Conservation (phyloP, 2,797 vertebrate species). For the Decapterus maruadsi region DNA sequence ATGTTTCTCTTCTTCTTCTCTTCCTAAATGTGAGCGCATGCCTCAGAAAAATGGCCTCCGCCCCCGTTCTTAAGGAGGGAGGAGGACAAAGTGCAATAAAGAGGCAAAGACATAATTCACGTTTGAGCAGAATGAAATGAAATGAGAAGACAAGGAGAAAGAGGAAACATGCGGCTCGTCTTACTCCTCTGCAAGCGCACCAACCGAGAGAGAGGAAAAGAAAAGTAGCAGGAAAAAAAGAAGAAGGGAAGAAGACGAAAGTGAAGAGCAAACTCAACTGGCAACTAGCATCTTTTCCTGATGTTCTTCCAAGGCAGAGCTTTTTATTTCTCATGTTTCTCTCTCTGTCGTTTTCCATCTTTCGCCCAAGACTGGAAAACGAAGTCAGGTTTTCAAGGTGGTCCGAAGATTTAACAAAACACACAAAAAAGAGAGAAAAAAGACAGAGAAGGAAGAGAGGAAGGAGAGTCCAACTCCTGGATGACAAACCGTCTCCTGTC, state of each 20-base stretch:
- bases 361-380: constrained; percentile 16
- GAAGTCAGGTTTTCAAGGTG: not conserved
- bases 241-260: constrained; percentile 6
- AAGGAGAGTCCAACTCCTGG: not conserved
- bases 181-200: not conserved
- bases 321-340: constrained; percentile 29
- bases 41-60: constrained; percentile 21
- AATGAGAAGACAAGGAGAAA: constrained; percentile 13
- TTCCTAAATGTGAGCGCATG: constrained; percentile 23
- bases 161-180: constrained; percentile 20
- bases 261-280: constrained; percentile 14
- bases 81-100: constrained; percentile 9
- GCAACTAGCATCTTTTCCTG: constrained; percentile 29
- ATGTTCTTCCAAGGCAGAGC: constrained; percentile 34
- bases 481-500: not conserved
- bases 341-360: not conserved
- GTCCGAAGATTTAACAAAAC: not conserved
- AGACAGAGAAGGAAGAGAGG: not conserved
- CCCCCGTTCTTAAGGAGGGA: constrained; percentile 13
- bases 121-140: constrained; percentile 12
- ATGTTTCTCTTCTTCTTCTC: not conserved
- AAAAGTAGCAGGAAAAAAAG: not conserved
- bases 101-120: constrained; percentile 26
- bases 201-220: not conserved
- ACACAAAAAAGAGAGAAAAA: not conserved